Evolutionary conservation across 2,113 vertebrate genomes (phyloP), one percentile per base, ranked within the genome.

Genomic region (Ceyx melanurus): DNA sequence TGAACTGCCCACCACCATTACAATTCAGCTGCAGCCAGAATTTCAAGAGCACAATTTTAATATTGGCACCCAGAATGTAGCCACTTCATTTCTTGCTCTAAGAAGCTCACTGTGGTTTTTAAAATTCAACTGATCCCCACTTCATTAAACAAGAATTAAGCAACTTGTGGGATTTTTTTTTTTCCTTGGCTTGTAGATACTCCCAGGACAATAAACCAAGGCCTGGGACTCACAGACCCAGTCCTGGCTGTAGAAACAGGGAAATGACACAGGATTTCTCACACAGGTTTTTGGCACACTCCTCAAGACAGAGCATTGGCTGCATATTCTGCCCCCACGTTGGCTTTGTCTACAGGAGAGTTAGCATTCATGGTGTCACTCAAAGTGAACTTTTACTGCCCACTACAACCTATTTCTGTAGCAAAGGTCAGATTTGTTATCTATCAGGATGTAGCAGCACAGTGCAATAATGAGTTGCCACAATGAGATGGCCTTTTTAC

Each of bases 391-490:
- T 94, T 96, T 95, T 95, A 65, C 82, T 96, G 82, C 95, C 90
- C 77, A 82, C 37, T 90, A 87, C 89, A 95, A 91, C 74, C 65
- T 83, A 61, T 89, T 92, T 97, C 82, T 90, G 61, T 79, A 72
- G 72, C 82, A 92, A 97, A 97, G 92, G 92, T 95, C 87, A 94
- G 70, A 82, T 94, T 96, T 97, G 91, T 92, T 97, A 90, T 95
- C 93, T 92, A 88, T 94, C 93, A 94, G 68, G 93, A 89, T 94
- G 95, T 90, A 89, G 86, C 89, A 88, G 89, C 80, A 89, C 67
- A 89, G 89, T 74, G 88, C 93, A 96, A 95, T 94, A 96, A 95
- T 94, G 95, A 97, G 93, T 93, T 94, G 84, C 92, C 91, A 87
- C 67, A 67, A 92, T 77, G 67, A 37, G 68, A 88, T 93, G 93